Base-by-base conservation (phyloP, 1,140 invertebrate species). In the Drosophila eugracilis region DNA sequence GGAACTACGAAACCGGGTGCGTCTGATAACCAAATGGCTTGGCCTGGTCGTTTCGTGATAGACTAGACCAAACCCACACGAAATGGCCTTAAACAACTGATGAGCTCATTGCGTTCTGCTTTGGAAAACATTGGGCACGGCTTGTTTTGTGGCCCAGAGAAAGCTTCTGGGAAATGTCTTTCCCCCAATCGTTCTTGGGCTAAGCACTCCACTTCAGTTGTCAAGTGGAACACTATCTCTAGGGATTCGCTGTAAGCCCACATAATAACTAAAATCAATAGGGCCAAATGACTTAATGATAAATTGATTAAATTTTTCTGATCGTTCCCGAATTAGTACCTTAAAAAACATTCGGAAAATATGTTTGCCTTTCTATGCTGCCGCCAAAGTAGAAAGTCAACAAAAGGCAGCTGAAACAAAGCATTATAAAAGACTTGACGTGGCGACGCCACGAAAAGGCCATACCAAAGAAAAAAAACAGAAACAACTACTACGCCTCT, bases 81-180 rank as follows among this genome's bases (percentile, higher is more conserved):
- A 54, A 60, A 26, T 62, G 42, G 50, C 50, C 45, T 58, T 19
- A 63, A 19, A 77, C n/a, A 71, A 24, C 39, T 50, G 48, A 81
- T 84, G 81, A 84, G 72, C 66, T 84, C 75, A 78, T 78, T 72
- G 37, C 30, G 48, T 54, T 71, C 55, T 70, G 52, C 19, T 55
- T 37, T 39, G 36, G 9, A 74, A 71, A 44, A 75, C 58, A 60
- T 60, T 28, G 67, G 34, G 9, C 44, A 72, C 58, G 30, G 28
- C 45, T 42, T 37, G 44, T 39, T 39, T 53, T 44, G 49, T 41
- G 45, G 66, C 55, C 42, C 26, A 73, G 70, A 75, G 70, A 74
- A 74, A 74, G 71, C 70, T 55, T 45, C 19, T 32, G 71, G 59
- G 36, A 74, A 49, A 74, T 65, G 48, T 9, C 24, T 22, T 12